Evolutionary conservation across 2,797 vertebrate species (phyloP), one percentile per base, ranked within the genome.

Genomic region (Takifugu rubripes): DNA sequence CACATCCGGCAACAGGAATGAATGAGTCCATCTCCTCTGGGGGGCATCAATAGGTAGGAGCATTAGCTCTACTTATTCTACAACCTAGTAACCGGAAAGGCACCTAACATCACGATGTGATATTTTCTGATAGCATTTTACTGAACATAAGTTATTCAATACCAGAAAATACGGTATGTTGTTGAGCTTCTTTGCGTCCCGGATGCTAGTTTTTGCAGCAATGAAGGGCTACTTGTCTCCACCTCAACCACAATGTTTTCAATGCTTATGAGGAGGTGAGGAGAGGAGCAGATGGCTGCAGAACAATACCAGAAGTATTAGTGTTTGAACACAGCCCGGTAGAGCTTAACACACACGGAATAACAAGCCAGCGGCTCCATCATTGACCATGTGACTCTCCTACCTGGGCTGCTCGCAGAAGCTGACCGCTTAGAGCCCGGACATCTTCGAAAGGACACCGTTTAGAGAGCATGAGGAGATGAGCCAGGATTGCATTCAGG

Each of bases 381-480:
- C 26, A 17, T 24, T 15, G 50, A 53, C 17, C 27, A 16, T 0
- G 25, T 7, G 11, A 24, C 24, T 64, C 2, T 56, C 91, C 82
- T 91, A 99, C 96, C 94, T 98, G 95, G 62, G 95, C 89, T 1
- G 60, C 76, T 66, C 79, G 74, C 36, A 99, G 91, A 70, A 97
- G 90, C n/a, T 87, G 86, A 21, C 78, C 36, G 36, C 92, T 94
- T 66, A 85, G 91, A 75, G 92, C 86, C 67, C 89, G 90, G 66
- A 98, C 92, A 25, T 98, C 94, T 72, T 89, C 84, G 72, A 94
- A 96, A 36, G 96, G 96, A 67, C 96, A 97, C 11, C 93, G 90
- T 78, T 88, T 94, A 87, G 95, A 93, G 2, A 99, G 92, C 95
- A 96, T 94, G 54, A 99, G 93, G 59, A 98, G 86, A 1, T 92